These are phyloP conservation scores for Pomacea maculata DNA, from an alignment of 1,140 invertebrate genomes.

Conservation along the genomic window DNA sequence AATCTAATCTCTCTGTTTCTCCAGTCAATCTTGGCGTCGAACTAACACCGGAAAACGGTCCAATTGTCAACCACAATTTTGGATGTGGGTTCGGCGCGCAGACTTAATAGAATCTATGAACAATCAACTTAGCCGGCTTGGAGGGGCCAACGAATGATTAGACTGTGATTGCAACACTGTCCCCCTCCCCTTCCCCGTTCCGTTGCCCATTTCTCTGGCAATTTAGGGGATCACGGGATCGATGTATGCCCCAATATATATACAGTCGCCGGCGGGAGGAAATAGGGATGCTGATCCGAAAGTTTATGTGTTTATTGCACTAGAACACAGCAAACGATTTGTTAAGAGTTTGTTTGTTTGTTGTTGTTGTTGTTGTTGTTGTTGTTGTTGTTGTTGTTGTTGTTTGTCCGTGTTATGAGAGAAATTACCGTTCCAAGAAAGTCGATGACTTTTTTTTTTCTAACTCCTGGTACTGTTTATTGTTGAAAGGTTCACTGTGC, in stretches of 20 bases:
- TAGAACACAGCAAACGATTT: too few relatives aligned
- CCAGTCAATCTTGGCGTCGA: constrained; percentile 20
- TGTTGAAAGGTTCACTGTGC: too few relatives aligned
- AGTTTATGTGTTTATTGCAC: too few relatives aligned
- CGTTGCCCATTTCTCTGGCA: constrained; percentile 22
- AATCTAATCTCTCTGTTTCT: constrained; percentile 29
- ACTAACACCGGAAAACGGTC: constrained; percentile 28
- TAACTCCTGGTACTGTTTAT: too few relatives aligned
- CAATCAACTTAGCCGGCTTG: constrained; percentile 24
- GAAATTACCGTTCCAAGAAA: too few relatives aligned
- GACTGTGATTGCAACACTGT: constrained; percentile 25
- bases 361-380: too few relatives aligned
- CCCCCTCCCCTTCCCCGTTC: constrained; percentile 7
- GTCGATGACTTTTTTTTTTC: too few relatives aligned
- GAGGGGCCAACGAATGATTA: constrained; percentile 24
- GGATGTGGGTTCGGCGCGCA: constrained; percentile 1
- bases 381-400: too few relatives aligned
- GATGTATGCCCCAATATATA: constrained; percentile 20
- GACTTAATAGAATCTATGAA: constrained; percentile 21
- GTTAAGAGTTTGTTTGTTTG: too few relatives aligned
- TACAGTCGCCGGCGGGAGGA: too few relatives aligned
- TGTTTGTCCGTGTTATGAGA: too few relatives aligned
- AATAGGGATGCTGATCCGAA: too few relatives aligned
- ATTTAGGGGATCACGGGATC: constrained; percentile 25
- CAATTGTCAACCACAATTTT: constrained; percentile 29